These are phyloP conservation scores for Phyllotis vaccarum DNA, from an alignment of 2,797 vertebrate species.

Conservation along the genomic window DNA sequence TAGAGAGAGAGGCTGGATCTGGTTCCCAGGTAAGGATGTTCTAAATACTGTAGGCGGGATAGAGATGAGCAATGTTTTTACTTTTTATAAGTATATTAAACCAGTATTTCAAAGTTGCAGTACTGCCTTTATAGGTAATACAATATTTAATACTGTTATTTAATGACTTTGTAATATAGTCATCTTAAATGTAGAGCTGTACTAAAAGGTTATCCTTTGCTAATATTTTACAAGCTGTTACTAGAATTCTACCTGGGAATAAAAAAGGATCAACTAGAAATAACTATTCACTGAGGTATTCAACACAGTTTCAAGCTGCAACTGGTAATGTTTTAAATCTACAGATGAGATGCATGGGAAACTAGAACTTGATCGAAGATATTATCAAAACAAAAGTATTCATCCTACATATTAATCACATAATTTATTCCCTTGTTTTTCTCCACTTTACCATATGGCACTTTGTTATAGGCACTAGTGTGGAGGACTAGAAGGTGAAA, in stretches of 20 bases:
- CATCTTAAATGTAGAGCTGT: constrained; percentile 47
- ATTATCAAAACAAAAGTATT: constrained; percentile 35
- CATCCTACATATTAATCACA: constrained; percentile 32
- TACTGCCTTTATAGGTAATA: constrained; percentile 50
- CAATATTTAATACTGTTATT: constrained; percentile 63
- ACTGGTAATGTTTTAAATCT: neutral
- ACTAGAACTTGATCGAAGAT: constrained; percentile 19
- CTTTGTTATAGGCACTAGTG: constrained; percentile 12
- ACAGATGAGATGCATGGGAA: constrained; percentile 20
- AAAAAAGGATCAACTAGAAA: neutral
- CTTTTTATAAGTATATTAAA: constrained; percentile 62
- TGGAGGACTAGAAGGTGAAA: neutral
- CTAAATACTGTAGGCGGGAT: constrained; percentile 8
- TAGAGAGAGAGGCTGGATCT: neutral
- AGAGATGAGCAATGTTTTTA: constrained; percentile 30
- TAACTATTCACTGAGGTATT: neutral
- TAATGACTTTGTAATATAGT: constrained; percentile 50
- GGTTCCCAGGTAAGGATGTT: neutral
- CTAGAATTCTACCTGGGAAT: neutral
- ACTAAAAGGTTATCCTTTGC: constrained; percentile 53
- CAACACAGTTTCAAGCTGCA: neutral
- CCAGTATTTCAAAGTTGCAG: constrained; percentile 63
- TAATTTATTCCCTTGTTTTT: constrained; percentile 40
- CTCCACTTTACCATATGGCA: neutral
- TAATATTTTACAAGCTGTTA: constrained; percentile 55